Evolutionary conservation across 2,797 vertebrate genomes (phyloP), one percentile per base, ranked within the genome.

Genomic region (Scleropages formosus): DNA sequence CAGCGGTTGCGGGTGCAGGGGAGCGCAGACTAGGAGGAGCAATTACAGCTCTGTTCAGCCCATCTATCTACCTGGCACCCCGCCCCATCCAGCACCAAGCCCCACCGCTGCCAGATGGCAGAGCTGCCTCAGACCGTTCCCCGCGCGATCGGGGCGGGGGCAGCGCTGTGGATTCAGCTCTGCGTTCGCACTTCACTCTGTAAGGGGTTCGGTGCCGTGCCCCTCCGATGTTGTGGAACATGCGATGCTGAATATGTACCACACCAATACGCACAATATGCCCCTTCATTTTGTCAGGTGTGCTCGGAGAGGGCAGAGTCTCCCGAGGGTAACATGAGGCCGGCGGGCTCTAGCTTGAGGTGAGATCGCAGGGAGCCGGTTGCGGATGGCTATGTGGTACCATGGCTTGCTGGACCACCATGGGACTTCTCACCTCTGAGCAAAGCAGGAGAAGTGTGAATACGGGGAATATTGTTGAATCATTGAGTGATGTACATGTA

Each of bases 11-110:
- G 78, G 77, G 79, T 77, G 71, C 68, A 80, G 66, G 78, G 74
- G 81, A 79, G 77, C 64, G 58, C 51, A 72, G 75, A 75, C 82
- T 79, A 73, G 61, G 76, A 79, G 80, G 80, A 80, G 80, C 84
- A 85, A 85, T 84, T 85, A 82, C 81, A 72, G 80, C 80, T 83
- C 73, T 65, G 74, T 81, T 82, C 74, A 69, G 80, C 76, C 79
- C 80, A 83, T 84, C 84, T 79, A 82, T 84, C 84, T 82, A 77
- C 77, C 81, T 49, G 60, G 31, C 56, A 60, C 77, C 77, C 46
- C 78, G 69, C 67, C 77, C 73, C 75, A 75, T 76, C 76, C 77
- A 58, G 46, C 74, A 66, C 72, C 78, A 69, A 79, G 70, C 66
- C 76, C 59, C 67, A 10, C 24, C 20, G 60, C 76, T 44, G 18